Conservation (phyloP, 2,888 invertebrate genomes). For the Ochlodes sylvanus region DNA sequence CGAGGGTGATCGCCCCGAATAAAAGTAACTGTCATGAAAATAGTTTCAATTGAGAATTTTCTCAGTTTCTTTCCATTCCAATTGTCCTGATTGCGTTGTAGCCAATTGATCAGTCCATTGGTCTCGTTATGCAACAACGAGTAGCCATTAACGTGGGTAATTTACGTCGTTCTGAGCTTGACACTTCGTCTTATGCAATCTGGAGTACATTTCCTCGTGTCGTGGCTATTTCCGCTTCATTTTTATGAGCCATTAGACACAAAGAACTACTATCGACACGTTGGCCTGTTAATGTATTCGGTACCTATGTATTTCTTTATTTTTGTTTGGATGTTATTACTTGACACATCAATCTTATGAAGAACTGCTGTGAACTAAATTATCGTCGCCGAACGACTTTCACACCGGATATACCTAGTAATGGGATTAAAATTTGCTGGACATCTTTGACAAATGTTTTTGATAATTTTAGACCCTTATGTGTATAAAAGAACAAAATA, state of each 20-base stretch:
- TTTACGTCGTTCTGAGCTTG: background rate
- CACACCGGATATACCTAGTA: too few species aligned
- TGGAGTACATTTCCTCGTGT: slow-evolving; percentile 3
- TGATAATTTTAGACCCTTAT: too few species aligned
- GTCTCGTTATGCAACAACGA: slow-evolving; percentile 11
- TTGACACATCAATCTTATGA: too few species aligned
- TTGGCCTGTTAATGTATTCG: background rate
- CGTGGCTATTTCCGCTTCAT: background rate
- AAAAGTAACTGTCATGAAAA: too few species aligned
- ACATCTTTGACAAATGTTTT: too few species aligned
- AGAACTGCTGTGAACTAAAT: too few species aligned
- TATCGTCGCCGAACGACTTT: too few species aligned
- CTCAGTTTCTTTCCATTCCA: background rate
- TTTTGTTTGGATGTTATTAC: background rate
- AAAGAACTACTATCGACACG: background rate
- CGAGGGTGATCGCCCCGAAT: too few species aligned
- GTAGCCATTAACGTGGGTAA: background rate
- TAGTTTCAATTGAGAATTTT: too few species aligned
- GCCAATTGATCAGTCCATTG: slow-evolving; percentile 16
- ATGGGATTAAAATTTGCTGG: too few species aligned
- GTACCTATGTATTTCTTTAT: background rate
- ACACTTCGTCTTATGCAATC: slow-evolving; percentile 16
- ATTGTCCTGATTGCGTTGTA: slow-evolving; percentile 1
- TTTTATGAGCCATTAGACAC: background rate
- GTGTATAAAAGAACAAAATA: too few species aligned